These are phyloP conservation scores for Habroteleia sp. DNA, from an alignment of 2,888 invertebrate genomes.

Conservation along the genomic window DNA sequence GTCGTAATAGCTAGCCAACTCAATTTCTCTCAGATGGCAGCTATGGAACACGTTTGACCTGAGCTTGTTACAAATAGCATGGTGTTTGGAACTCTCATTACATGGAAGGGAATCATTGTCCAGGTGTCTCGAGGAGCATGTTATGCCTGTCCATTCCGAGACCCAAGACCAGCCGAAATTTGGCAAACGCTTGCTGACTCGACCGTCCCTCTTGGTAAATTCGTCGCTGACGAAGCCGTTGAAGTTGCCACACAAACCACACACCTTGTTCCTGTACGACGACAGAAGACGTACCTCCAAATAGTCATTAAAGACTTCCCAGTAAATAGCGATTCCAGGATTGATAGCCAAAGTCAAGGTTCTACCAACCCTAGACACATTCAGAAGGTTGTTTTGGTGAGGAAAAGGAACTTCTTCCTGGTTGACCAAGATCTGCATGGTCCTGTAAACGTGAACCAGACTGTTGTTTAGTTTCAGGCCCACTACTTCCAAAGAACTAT, in stretches of 20 bases:
- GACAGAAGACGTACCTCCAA: constrained; percentile 91
- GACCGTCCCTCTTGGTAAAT: constrained; percentile 87
- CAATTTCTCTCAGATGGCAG: constrained; percentile 88
- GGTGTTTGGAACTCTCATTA: constrained; percentile 11
- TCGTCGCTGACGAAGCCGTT: constrained; percentile 94
- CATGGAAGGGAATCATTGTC: constrained; percentile 21
- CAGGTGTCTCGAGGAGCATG: constrained; percentile 23
- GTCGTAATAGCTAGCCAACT: constrained; percentile 91
- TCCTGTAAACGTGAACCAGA: constrained; percentile 13
- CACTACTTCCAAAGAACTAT: neutral
- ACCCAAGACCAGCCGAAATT: constrained; percentile 95
- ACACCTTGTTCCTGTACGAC: constrained; percentile 88
- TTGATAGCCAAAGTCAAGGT: constrained; percentile 86
- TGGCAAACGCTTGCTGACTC: constrained; percentile 85
- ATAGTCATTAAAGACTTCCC: constrained; percentile 94
- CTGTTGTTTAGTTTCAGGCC: neutral
- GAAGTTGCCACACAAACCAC: constrained; percentile 97
- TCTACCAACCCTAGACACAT: constrained; percentile 82
- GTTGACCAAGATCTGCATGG: neutral
- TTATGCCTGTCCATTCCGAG: constrained; percentile 90
- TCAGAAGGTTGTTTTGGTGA: neutral
- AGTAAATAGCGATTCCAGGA: constrained; percentile 91
- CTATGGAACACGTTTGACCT: constrained; percentile 85
- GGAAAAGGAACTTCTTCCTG: constrained; percentile 80
- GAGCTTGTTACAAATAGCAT: constrained; percentile 82